Percentiles rank a stretch among this genome's conserved stretches.
Conservation (phyloP, 2,113 vertebrate species). For the Psophia crepitans region DNA sequence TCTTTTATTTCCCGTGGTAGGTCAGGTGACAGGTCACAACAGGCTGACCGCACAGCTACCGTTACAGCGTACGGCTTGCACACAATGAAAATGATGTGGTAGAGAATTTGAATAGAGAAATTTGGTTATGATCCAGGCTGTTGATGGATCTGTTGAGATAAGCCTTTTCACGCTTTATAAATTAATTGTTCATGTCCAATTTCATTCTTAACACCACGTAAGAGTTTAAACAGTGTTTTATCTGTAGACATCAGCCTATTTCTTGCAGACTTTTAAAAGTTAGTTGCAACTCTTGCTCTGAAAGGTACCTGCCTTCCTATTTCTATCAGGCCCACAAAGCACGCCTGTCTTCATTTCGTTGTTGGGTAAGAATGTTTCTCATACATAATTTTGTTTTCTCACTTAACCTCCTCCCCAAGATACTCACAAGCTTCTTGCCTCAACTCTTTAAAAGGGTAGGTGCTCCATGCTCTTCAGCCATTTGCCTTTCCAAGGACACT, state of each 20-base stretch:
- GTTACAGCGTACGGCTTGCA: accelerated
- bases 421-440: background rate
- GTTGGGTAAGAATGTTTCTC: background rate
- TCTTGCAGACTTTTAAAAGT: background rate
- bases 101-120: conserved; percentile 7
- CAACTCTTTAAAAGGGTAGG: background rate
- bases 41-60: background rate
- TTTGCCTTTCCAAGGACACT: background rate
- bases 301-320: background rate
- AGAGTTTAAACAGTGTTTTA: background rate
- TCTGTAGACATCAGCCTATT: background rate
- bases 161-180: background rate
- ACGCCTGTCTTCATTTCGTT: accelerated
- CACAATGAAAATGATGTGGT: background rate
- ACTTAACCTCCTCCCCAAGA: background rate
- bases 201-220: background rate
- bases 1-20: background rate
- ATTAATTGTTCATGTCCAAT: background rate
- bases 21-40: background rate
- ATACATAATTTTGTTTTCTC: background rate
- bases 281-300: background rate
- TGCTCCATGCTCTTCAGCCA: background rate
- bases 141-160: background rate
- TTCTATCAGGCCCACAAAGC: background rate
- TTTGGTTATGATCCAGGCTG: background rate